Base-by-base conservation (phyloP, 2,888 invertebrate species). In the Helleia helle region DNA sequence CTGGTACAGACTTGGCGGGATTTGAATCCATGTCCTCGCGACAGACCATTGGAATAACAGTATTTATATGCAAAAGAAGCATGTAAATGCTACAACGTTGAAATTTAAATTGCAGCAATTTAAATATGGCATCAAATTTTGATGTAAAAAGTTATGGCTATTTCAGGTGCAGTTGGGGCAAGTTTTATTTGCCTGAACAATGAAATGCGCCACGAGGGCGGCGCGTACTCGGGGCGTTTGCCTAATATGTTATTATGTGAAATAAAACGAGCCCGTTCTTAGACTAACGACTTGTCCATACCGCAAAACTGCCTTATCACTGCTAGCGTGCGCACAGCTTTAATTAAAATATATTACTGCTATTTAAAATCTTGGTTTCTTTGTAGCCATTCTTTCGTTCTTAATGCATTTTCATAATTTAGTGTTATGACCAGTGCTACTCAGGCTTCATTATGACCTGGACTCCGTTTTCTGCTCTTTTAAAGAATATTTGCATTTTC, bases 231-330 rank as follows among this genome's bases (percentile, higher is more conserved):
- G 60, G 51, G 55, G 61, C 57, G 54, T 51, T 56, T 54, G 51
- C 58, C 68, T 76, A 77, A 79, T 80, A 69, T 76, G 77, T 77
- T 79, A 76, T 77, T 77, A 81, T 65, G 71, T 66, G 76, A 71
- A 76, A 80, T 80, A 79, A 75, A 77, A 72, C 66, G 58, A 51
- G 63, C 58, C 56, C 47, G 69, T 57, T 54, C 58, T 59, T 54
- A 53, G 54, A 56, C 53, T 49, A 55, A 56, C 58, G 52, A 54
- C 58, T 52, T 44, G 43, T 40, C 47, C 48, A 51, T 68, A 65
- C 65, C 58, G 55, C 51, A 48, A 52, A 59, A 65, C 59, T 57
- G 61, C 63, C 63, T 69, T 72, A 77, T 76, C 73, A 72, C 71
- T 63, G 62, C 63, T 70, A n/a, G 67, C 70, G 71, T 66, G 61